These are phyloP conservation scores for Motacilla alba DNA, from an alignment of 2,113 vertebrate genomes.

Conservation along the genomic window DNA sequence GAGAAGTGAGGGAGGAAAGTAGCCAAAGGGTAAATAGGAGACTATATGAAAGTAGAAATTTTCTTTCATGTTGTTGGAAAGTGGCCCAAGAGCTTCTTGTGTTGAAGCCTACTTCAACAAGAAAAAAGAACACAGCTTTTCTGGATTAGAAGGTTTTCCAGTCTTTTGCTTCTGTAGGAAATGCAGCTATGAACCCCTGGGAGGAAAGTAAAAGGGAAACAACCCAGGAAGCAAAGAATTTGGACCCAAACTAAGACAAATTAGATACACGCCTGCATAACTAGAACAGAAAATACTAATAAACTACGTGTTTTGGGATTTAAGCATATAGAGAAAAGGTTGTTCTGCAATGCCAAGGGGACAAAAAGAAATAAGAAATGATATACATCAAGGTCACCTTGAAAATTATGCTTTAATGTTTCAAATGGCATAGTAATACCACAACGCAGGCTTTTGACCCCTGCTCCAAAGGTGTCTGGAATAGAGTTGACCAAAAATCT, in stretches of 20 bases:
- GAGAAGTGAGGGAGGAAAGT: neutral
- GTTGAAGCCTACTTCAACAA: neutral
- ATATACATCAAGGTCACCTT: neutral
- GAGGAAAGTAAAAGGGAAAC: neutral
- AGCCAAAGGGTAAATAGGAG: neutral
- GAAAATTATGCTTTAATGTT: neutral
- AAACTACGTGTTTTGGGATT: neutral
- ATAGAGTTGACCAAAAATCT: neutral
- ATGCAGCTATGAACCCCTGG: neutral
- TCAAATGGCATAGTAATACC: neutral
- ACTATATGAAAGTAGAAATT: neutral
- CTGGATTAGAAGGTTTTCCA: slow-evolving; percentile 22
- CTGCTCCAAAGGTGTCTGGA: neutral
- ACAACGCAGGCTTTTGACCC: neutral
- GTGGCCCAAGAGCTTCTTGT: slow-evolving; percentile 1
- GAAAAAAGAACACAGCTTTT: slow-evolving; percentile 29
- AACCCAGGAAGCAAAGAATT: neutral
- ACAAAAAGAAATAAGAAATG: neutral
- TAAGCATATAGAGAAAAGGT: neutral
- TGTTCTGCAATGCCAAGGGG: neutral
- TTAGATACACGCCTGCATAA: neutral
- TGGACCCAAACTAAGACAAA: neutral
- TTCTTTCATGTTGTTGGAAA: neutral
- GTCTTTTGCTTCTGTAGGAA: neutral
- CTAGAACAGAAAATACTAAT: neutral